Conservation (phyloP, 2,888 invertebrate species). For the Chloroclysta siterata region DNA sequence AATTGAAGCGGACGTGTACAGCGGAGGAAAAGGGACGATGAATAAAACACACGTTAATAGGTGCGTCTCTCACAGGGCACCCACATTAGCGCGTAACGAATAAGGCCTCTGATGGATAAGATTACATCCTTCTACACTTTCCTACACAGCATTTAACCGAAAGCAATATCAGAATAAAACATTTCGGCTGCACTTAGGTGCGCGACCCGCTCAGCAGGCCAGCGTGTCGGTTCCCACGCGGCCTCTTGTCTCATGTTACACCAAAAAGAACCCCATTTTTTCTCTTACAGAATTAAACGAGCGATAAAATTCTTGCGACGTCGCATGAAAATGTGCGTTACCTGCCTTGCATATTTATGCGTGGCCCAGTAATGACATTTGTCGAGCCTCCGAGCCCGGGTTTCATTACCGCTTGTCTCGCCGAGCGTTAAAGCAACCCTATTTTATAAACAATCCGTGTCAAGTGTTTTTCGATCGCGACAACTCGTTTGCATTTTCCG, state of each 20-base stretch:
- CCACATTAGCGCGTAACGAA: slow-evolving; percentile 76
- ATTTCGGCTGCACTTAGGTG: slow-evolving; percentile 79
- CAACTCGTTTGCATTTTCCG: slow-evolving; percentile 68
- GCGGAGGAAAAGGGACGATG: slow-evolving; percentile 68
- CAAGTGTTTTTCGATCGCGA: slow-evolving; percentile 72
- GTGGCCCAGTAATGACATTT: slow-evolving; percentile 83
- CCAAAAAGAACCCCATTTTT: slow-evolving; percentile 78
- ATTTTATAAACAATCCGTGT: slow-evolving; percentile 76
- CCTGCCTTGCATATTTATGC: slow-evolving; percentile 85
- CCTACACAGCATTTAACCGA: slow-evolving; percentile 65
- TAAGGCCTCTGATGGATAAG: slow-evolving; percentile 76
- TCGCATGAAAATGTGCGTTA: slow-evolving; percentile 85
- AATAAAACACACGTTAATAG: slow-evolving; percentile 78
- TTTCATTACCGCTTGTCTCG: slow-evolving; percentile 76
- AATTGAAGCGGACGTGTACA: slow-evolving; percentile 64
- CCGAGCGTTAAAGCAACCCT: slow-evolving; percentile 61
- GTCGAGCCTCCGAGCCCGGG: slow-evolving; percentile 70
- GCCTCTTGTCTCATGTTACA: slow-evolving; percentile 76
- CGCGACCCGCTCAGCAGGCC: slow-evolving; percentile 61
- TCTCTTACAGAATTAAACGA: slow-evolving; percentile 83
- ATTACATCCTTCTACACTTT: slow-evolving; percentile 56
- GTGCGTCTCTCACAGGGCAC: slow-evolving; percentile 64
- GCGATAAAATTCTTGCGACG: slow-evolving; percentile 85
- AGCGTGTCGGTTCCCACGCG: slow-evolving; percentile 79
- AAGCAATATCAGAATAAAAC: slow-evolving; percentile 80